Percentiles rank a stretch among this genome's conserved stretches.
These are phyloP conservation scores for Amazona finschi DNA, from an alignment of 2,797 vertebrate genomes.

Conservation along the genomic window DNA sequence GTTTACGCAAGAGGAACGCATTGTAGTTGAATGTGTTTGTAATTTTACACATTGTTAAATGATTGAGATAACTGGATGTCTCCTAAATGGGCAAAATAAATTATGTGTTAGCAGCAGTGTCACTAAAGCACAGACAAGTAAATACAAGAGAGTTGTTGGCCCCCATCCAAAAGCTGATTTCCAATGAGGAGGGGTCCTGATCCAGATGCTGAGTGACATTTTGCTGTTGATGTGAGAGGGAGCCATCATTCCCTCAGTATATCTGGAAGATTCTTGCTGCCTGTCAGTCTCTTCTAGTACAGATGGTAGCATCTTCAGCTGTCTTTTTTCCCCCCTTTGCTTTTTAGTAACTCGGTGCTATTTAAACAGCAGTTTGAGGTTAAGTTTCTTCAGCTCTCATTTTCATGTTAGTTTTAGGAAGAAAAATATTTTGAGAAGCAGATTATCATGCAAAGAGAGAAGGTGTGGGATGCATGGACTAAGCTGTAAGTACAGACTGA, in stretches of 20 bases:
- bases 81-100: constrained; percentile 59
- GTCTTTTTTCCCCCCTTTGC: neutral
- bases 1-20: constrained; percentile 76
- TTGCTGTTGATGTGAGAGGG: neutral
- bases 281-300: neutral
- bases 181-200: neutral
- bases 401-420: constrained; percentile 27
- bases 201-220: neutral
- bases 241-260: neutral
- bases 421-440: constrained; percentile 32
- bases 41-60: constrained; percentile 75
- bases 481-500: neutral
- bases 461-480: neutral
- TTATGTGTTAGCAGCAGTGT: neutral
- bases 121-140: neutral
- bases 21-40: constrained; percentile 75
- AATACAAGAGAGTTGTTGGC: neutral
- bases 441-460: neutral
- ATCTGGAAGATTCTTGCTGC: neutral
- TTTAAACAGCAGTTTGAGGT: constrained; percentile 1
- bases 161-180: neutral
- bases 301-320: neutral
- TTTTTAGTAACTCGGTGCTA: neutral
- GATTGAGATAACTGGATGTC: constrained; percentile 69
- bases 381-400: neutral